A percentile compares a stretch with the other conserved stretches of the same genome.
Conservation (phyloP, 2,888 invertebrate species). For the Drosophila diplacantha region DNA sequence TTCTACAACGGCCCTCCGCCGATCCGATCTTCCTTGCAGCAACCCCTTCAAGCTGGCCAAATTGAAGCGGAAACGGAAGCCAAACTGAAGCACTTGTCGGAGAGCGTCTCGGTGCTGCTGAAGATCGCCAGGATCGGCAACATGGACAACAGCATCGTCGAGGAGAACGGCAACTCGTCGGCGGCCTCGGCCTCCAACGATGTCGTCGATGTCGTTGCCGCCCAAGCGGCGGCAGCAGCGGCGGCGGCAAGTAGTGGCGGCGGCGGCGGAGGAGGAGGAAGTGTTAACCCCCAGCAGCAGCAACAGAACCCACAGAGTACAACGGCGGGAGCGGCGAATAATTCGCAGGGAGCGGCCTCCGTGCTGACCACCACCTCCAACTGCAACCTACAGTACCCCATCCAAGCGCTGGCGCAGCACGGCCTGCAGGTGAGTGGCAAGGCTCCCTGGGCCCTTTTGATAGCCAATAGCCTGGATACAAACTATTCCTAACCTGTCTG, state of each 20-base stretch:
- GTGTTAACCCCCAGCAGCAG: constrained; percentile 48
- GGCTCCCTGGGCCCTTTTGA: not conserved
- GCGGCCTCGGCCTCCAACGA: constrained; percentile 63
- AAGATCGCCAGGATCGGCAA: constrained; percentile 73
- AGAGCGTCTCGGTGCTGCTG: constrained; percentile 82
- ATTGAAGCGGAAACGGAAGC: constrained; percentile 73
- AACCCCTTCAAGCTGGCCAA: constrained; percentile 73
- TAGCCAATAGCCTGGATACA: not conserved
- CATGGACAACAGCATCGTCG: constrained; percentile 93
- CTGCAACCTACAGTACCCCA: constrained; percentile 88
- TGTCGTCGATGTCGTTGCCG: constrained; percentile 67
- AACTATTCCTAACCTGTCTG: not conserved
- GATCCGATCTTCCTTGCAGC: constrained; percentile 35
- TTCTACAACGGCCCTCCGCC: constrained; percentile 9
- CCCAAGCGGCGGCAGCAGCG: constrained; percentile 39
- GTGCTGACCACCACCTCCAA: constrained; percentile 82
- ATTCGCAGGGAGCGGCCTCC: constrained; percentile 61
- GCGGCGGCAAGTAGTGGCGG: constrained; percentile 42
- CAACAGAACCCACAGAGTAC: constrained; percentile 71
- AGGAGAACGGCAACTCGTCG: constrained; percentile 87
- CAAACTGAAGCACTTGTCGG: constrained; percentile 79
- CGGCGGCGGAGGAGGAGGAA: constrained; percentile 34
- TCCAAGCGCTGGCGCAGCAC: constrained; percentile 78
- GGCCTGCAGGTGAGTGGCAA: constrained; percentile 81
- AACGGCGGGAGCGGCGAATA: constrained; percentile 60